A percentile compares a stretch with the other conserved stretches of the same genome.
phyloP scores from a whole-genome alignment of 1,140 invertebrate species.

The Lepidostoma basale region DNA sequence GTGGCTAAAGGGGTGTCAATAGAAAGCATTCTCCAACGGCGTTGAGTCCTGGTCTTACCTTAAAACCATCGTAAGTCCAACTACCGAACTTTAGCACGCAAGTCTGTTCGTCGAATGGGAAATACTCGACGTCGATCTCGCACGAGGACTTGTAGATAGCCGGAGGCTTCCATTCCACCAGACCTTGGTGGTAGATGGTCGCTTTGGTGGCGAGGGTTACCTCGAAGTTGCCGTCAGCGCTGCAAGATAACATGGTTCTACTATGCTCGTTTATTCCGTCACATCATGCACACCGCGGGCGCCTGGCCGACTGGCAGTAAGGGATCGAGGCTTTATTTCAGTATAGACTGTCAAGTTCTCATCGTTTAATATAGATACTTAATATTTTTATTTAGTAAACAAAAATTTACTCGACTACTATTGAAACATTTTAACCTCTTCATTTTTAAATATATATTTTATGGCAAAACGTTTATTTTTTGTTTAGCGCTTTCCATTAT shows the following conservation, averaged over 20 bases:
- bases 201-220: conserved; percentile 95
- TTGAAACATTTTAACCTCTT: neutral
- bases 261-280: conserved; percentile 38
- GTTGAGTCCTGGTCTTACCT: conserved; percentile 65
- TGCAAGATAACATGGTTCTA: conserved; percentile 62
- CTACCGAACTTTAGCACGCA: conserved; percentile 87
- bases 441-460: neutral
- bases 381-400: neutral
- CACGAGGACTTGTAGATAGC: conserved; percentile 95
- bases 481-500: neutral
- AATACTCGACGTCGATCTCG: conserved; percentile 96
- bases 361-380: too few relatives aligned
- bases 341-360: too few relatives aligned
- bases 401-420: neutral
- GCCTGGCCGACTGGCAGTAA: neutral
- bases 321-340: neutral
- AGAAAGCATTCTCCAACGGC: conserved; percentile 33
- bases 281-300: neutral
- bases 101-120: conserved; percentile 95
- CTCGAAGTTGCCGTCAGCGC: conserved; percentile 97
- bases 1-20: conserved; percentile 23
- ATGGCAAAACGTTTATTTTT: neutral
- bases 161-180: conserved; percentile 95
- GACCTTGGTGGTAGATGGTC: conserved; percentile 87
- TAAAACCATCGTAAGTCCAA: conserved; percentile 93